Percentiles rank a stretch among this genome's conserved stretches.
Conservation (phyloP, 64 coral and sea anemone genomes). For the Porites australiensis region DNA sequence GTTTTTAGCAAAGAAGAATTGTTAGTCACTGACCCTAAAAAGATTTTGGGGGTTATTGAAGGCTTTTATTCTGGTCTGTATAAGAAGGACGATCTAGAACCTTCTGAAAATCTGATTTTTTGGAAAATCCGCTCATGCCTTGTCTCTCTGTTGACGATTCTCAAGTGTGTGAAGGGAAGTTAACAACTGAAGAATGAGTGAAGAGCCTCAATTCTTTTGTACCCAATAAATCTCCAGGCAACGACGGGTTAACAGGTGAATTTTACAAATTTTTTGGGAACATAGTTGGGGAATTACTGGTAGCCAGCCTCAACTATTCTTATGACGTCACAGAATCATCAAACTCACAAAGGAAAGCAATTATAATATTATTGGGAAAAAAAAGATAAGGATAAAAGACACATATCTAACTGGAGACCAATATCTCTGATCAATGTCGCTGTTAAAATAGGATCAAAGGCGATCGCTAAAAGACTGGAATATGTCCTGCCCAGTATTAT, state of each 20-base stretch:
- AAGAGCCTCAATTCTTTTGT: neutral
- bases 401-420: conserved; percentile 58
- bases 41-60: no score
- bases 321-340: conserved; percentile 13
- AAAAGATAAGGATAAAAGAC: no score
- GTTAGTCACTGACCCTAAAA: no score
- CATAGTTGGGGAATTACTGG: conserved; percentile 32
- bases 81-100: neutral
- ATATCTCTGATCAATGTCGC: conserved; percentile 39
- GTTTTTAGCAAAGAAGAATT: no score
- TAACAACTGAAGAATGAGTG: neutral
- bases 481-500: conserved; percentile 32
- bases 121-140: neutral
- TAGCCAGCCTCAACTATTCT: conserved; percentile 35
- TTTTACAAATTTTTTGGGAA: conserved; percentile 28
- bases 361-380: conserved; percentile 28
- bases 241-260: conserved; percentile 1
- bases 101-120: neutral
- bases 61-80: no score
- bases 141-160: neutral
- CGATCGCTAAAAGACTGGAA: conserved; percentile 64
- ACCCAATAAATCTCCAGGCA: neutral
- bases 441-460: conserved; percentile 65
- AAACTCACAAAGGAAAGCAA: conserved; percentile 10
- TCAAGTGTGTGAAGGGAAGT: neutral